A percentile compares a stretch with the other conserved stretches of the same genome.
These are phyloP conservation scores for Prorops nasuta DNA, from an alignment of 1,140 invertebrate species.

Conservation along the genomic window DNA sequence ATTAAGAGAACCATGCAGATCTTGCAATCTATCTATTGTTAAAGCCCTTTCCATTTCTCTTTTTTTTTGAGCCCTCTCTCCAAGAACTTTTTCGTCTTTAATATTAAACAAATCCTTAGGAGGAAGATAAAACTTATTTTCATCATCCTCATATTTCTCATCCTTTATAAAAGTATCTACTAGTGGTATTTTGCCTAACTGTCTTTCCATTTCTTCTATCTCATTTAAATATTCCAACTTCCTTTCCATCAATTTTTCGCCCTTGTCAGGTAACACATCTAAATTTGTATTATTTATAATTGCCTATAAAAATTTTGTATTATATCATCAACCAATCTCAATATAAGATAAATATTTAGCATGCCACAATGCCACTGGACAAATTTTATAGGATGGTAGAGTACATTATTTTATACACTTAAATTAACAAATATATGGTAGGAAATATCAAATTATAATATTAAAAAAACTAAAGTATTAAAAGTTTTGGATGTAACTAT, in stretches of 20 bases:
- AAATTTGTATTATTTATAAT: slow-evolving; percentile 54
- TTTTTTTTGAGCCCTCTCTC: slow-evolving; percentile 59
- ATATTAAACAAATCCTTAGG: not conserved
- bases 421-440: no score
- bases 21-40: slow-evolving; percentile 70
- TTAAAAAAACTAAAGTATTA: no score
- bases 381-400: no score
- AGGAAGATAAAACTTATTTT: slow-evolving; percentile 4
- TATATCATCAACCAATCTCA: not conserved
- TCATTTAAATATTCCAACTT: slow-evolving; percentile 44
- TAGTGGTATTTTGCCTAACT: slow-evolving; percentile 54
- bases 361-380: no score
- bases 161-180: slow-evolving; percentile 29
- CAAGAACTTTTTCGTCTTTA: slow-evolving; percentile 23
- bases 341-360: slow-evolving; percentile 10
- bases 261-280: slow-evolving; percentile 57
- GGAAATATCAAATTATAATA: no score
- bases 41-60: slow-evolving; percentile 64
- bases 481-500: no score
- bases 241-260: slow-evolving; percentile 49
- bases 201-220: slow-evolving; percentile 44
- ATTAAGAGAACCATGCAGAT: slow-evolving; percentile 70
- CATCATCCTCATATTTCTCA: slow-evolving; percentile 9
- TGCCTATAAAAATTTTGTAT: slow-evolving; percentile 37
- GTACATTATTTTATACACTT: no score